Conservation (phyloP, 2,797 vertebrate species). For the Steatocranus sp. region DNA sequence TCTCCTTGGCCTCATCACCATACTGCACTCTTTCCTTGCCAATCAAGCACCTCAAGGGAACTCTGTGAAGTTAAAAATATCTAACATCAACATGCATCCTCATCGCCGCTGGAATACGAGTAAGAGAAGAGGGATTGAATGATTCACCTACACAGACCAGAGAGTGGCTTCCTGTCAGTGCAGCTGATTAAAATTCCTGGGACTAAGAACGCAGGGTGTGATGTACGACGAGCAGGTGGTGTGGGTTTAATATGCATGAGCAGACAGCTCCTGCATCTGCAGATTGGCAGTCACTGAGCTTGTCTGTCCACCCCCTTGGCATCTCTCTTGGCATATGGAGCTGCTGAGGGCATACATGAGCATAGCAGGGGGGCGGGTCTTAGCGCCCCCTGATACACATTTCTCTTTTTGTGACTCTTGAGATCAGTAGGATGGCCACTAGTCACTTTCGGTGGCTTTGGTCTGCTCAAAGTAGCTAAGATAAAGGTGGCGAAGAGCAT, state of each 20-base stretch:
- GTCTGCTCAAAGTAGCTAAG: conserved; percentile 10
- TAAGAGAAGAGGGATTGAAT: conserved; percentile 27
- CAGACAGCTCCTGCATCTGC: conserved; percentile 67
- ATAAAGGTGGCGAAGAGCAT: conserved; percentile 16
- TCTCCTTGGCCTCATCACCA: neutral
- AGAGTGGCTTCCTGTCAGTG: conserved; percentile 64
- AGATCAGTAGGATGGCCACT: neutral
- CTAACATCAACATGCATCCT: conserved; percentile 40
- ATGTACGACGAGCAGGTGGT: conserved; percentile 74
- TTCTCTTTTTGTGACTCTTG: conserved; percentile 25
- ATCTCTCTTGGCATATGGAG: conserved; percentile 64
- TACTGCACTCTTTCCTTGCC: neutral
- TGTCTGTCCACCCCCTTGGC: conserved; percentile 60
- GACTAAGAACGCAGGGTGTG: conserved; percentile 65
- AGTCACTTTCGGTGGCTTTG: conserved; percentile 13
- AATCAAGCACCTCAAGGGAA: conserved; percentile 6
- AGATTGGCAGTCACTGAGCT: conserved; percentile 70
- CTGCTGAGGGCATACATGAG: conserved; percentile 56
- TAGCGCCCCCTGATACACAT: conserved; percentile 33
- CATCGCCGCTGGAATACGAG: neutral
- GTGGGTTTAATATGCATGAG: conserved; percentile 75
- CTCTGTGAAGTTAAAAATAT: conserved; percentile 4
- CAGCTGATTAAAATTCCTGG: conserved; percentile 69
- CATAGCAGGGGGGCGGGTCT: conserved; percentile 30
- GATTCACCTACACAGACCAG: conserved; percentile 45